Percentiles rank a stretch among this genome's conserved stretches.
Evolutionary conservation across 1,140 invertebrate species (phyloP).

Genomic region (Pygmarrhopalites habei): DNA sequence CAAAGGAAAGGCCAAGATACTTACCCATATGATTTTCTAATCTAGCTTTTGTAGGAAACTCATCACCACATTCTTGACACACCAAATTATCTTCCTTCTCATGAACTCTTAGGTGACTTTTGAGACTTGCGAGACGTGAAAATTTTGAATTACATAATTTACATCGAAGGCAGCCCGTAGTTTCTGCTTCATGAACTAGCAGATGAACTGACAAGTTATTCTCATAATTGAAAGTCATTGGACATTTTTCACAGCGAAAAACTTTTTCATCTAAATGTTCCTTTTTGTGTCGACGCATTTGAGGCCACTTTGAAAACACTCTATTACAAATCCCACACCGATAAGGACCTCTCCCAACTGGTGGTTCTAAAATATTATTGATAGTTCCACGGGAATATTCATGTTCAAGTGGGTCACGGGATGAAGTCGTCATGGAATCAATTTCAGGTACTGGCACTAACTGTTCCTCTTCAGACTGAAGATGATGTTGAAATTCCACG

Average conservation of each 20-base stretch:
- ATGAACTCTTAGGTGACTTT: conserved; percentile 61
- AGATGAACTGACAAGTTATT: conserved; percentile 50
- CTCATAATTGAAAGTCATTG: conserved; percentile 56
- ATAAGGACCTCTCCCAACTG: conserved; percentile 44
- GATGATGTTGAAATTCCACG: neutral
- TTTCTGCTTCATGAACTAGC: conserved; percentile 52
- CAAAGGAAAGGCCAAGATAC: neutral
- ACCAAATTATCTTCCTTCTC: conserved; percentile 60
- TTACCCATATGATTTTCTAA: conserved; percentile 31
- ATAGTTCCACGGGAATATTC: neutral
- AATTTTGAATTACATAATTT: conserved; percentile 52
- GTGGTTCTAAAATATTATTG: conserved; percentile 17
- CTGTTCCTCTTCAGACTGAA: neutral
- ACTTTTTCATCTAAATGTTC: conserved; percentile 58
- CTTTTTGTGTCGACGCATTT: conserved; percentile 51
- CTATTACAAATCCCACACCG: conserved; percentile 52
- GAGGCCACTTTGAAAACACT: conserved; percentile 50
- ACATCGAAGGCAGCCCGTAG: conserved; percentile 58
- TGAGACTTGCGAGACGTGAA: conserved; percentile 59
- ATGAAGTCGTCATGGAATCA: no score
- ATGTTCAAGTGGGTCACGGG: no score
- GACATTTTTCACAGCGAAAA: conserved; percentile 54
- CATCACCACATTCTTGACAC: conserved; percentile 61
- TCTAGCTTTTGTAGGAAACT: conserved; percentile 57
- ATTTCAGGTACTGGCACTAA: neutral